Conservation (phyloP, 2,888 invertebrate species). For the Polietes domitor region DNA sequence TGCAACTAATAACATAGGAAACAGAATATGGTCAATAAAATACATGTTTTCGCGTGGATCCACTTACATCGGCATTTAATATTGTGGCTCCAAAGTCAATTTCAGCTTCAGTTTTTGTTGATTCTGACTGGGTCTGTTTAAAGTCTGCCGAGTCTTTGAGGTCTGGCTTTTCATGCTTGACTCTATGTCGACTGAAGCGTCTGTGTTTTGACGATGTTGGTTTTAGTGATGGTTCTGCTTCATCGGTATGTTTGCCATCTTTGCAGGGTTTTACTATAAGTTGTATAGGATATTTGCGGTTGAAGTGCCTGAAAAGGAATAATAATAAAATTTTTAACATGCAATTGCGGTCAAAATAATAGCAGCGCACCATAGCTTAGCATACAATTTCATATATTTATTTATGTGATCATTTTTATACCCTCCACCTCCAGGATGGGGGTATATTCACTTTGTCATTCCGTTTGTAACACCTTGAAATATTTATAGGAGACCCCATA, state of each 20-base stretch:
- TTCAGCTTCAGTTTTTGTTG: slow-evolving; percentile 51
- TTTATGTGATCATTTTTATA: too few species aligned
- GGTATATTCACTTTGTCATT: too few species aligned
- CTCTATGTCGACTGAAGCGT: slow-evolving; percentile 46
- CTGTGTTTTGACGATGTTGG: slow-evolving; percentile 5
- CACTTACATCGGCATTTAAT: slow-evolving; percentile 76
- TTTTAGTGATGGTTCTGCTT: slow-evolving; percentile 37
- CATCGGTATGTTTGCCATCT: slow-evolving; percentile 57
- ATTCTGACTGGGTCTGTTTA: slow-evolving; percentile 55
- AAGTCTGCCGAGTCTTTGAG: slow-evolving; percentile 47
- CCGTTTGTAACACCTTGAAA: too few species aligned
- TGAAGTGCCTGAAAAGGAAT: slow-evolving; percentile 74
- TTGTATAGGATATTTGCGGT: slow-evolving; percentile 80
- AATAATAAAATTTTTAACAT: too few species aligned
- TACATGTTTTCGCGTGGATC: neutral
- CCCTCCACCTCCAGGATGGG: too few species aligned
- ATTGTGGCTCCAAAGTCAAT: slow-evolving; percentile 77
- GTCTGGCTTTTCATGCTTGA: slow-evolving; percentile 45
- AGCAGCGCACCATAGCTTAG: too few species aligned
- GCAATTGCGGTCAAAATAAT: too few species aligned
- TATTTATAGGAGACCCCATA: too few species aligned
- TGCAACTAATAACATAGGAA: slow-evolving; percentile 74
- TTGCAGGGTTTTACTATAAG: slow-evolving; percentile 75
- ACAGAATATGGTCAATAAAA: too few species aligned
- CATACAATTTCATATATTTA: too few species aligned